Evolutionary conservation across 2,888 invertebrate species (phyloP).

Genomic region (Baronia brevicornis): DNA sequence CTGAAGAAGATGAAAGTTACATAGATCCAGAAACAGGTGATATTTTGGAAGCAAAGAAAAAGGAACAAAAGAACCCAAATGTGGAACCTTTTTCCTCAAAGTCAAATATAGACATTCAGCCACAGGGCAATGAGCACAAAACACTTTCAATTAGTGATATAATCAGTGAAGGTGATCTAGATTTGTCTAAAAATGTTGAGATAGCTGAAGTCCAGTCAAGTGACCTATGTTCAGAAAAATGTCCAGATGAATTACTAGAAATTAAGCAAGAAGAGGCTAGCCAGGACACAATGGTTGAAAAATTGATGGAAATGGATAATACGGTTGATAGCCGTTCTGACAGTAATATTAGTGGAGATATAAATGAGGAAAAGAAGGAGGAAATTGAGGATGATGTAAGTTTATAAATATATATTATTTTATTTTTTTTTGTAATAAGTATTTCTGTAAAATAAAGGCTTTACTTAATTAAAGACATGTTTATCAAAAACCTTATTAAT

Average conservation of each 20-base stretch:
- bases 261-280: constrained; percentile 56
- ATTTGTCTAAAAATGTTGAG: constrained; percentile 65
- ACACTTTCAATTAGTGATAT: constrained; percentile 70
- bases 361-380: constrained; percentile 40
- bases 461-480: too few species aligned
- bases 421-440: too few species aligned
- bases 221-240: constrained; percentile 61
- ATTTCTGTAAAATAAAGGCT: too few species aligned
- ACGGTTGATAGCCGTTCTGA: constrained; percentile 66
- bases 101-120: constrained; percentile 13
- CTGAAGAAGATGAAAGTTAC: constrained; percentile 66
- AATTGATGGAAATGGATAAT: constrained; percentile 78
- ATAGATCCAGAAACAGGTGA: constrained; percentile 72
- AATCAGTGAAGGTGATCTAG: constrained; percentile 63
- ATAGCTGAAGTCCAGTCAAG: constrained; percentile 63
- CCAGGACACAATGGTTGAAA: constrained; percentile 76
- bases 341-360: constrained; percentile 40
- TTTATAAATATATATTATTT: constrained; percentile 4
- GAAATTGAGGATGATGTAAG: constrained; percentile 65
- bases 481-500: too few species aligned
- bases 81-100: constrained; percentile 15
- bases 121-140: constrained; percentile 38
- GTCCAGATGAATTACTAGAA: constrained; percentile 52
- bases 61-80: constrained; percentile 23
- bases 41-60: constrained; percentile 46